These are phyloP conservation scores for Thaumatotibia leucotreta DNA, from an alignment of 1,140 invertebrate species.

Conservation along the genomic window DNA sequence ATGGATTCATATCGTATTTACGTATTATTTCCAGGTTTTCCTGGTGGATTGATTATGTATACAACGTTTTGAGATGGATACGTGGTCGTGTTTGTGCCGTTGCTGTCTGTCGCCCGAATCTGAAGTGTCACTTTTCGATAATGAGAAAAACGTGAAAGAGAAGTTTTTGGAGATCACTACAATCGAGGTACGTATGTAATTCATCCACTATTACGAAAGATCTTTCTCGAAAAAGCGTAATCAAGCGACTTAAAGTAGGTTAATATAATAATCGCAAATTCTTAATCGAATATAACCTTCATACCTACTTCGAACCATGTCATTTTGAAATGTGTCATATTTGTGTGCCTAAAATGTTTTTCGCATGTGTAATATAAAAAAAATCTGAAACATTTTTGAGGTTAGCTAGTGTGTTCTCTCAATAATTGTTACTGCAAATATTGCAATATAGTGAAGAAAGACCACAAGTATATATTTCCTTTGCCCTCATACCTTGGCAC, in stretches of 20 bases:
- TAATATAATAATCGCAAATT: not conserved
- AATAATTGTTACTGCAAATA: too few relatives aligned
- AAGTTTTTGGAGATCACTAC: conserved; percentile 66
- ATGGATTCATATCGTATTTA: conserved; percentile 37
- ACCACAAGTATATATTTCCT: too few relatives aligned
- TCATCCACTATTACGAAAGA: not conserved
- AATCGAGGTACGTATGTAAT: conserved; percentile 49
- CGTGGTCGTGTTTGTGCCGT: conserved; percentile 67
- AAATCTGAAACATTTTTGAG: too few relatives aligned
- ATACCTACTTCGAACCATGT: not conserved
- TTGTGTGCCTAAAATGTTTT: not conserved
- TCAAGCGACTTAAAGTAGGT: not conserved
- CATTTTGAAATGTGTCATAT: not conserved
- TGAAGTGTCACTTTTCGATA: conserved; percentile 55
- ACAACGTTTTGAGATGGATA: conserved; percentile 58
- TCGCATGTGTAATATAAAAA: too few relatives aligned
- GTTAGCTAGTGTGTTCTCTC: too few relatives aligned
- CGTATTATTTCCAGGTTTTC: conserved; percentile 57
- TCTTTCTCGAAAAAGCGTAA: not conserved
- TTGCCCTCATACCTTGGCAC: too few relatives aligned
- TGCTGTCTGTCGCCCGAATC: conserved; percentile 62
- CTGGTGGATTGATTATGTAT: conserved; percentile 48
- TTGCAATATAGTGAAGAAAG: too few relatives aligned
- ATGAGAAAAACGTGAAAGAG: conserved; percentile 44
- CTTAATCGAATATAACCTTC: not conserved